Percentiles rank a stretch among this genome's conserved stretches.
phyloP scores from a whole-genome alignment of 1,140 invertebrate genomes.

The Panonychus citri region DNA sequence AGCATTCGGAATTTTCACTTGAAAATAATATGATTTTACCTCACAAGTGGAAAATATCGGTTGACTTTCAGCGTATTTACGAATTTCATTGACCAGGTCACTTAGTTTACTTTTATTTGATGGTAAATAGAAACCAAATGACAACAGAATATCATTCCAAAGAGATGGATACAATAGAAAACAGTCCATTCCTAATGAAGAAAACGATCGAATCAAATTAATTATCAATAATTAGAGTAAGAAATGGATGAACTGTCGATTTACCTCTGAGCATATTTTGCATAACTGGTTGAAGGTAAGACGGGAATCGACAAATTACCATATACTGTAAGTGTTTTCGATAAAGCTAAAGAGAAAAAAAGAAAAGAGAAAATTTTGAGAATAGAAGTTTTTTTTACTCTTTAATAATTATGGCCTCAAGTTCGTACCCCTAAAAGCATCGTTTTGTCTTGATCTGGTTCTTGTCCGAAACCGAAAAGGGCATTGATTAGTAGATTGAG shows the following conservation, averaged over 20 bases:
- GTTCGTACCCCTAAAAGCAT: background rate
- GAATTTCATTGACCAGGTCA: background rate
- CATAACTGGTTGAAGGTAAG: background rate
- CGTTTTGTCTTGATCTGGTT: background rate
- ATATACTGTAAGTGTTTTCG: constrained; percentile 1
- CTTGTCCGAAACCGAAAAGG: background rate
- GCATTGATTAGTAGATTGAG: background rate
- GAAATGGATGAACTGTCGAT: background rate
- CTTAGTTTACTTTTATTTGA: background rate
- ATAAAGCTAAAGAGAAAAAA: background rate
- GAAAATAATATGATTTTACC: background rate
- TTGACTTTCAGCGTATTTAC: constrained; percentile 2
- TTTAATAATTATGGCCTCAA: background rate
- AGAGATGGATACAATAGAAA: background rate
- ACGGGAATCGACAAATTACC: background rate
- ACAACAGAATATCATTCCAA: background rate
- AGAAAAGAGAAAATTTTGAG: no score
- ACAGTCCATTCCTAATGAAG: background rate
- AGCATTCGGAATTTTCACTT: no score
- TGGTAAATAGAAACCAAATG: background rate
- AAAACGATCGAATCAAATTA: background rate
- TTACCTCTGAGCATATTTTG: background rate
- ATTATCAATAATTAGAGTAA: no score
- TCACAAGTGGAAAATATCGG: background rate
- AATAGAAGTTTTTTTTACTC: no score